These are phyloP conservation scores for Sebastes baramenuke DNA, from an alignment of 2,797 vertebrate species.

Conservation along the genomic window DNA sequence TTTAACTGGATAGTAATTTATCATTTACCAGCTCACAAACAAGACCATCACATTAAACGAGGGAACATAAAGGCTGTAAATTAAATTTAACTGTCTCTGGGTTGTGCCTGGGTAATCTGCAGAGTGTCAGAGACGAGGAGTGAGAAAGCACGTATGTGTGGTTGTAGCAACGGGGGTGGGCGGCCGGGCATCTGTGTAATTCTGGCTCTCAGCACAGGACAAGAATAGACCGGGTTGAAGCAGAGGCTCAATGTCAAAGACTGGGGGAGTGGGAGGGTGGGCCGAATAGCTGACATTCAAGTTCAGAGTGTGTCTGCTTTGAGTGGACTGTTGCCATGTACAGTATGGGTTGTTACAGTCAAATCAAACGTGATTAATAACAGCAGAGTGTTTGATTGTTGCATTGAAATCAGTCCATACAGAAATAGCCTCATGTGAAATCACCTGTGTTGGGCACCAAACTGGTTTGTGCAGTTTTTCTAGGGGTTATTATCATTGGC, in stretches of 20 bases:
- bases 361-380: slow-evolving; percentile 10
- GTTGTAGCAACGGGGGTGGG: slow-evolving; percentile 46
- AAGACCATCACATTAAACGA: background rate
- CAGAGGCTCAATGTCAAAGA: slow-evolving; percentile 74
- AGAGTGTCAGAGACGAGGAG: slow-evolving; percentile 5
- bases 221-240: slow-evolving; percentile 71
- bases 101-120: slow-evolving; percentile 15
- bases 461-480: slow-evolving; percentile 5
- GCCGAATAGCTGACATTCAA: slow-evolving; percentile 62
- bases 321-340: slow-evolving; percentile 34
- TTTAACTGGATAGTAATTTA: background rate
- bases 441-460: background rate
- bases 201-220: slow-evolving; percentile 68
- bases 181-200: slow-evolving; percentile 62
- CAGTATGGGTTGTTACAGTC: slow-evolving; percentile 6
- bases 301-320: slow-evolving; percentile 42
- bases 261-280: slow-evolving; percentile 21
- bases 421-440: background rate
- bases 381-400: background rate
- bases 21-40: background rate
- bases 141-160: slow-evolving; percentile 36
- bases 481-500: background rate
- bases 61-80: background rate
- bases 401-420: background rate
- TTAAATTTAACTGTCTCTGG: slow-evolving; percentile 7